phyloP scores from a whole-genome alignment of 2,888 invertebrate genomes.

The Drosophila emarginata region DNA sequence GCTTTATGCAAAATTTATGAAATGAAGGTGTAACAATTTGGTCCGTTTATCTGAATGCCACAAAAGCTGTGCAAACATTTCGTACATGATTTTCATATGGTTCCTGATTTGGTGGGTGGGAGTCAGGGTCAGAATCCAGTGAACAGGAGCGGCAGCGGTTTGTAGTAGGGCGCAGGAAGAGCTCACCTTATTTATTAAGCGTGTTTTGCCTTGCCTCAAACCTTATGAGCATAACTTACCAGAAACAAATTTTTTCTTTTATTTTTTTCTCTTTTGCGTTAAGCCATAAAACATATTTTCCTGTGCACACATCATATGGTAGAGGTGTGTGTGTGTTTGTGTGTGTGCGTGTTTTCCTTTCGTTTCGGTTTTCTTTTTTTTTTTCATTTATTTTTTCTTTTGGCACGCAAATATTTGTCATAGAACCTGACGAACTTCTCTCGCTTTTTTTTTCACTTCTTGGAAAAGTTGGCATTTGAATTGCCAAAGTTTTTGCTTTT shows the following conservation, averaged over 20 bases:
- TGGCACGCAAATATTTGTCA: conserved; percentile 54
- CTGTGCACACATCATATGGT: conserved; percentile 1
- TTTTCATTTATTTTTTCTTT: not conserved
- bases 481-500: conserved; percentile 41
- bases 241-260: conserved; percentile 4
- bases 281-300: conserved; percentile 44
- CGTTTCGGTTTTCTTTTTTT: not conserved
- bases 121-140: too few relatives aligned
- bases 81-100: conserved; percentile 6
- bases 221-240: conserved; percentile 33
- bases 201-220: conserved; percentile 1
- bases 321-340: too few relatives aligned
- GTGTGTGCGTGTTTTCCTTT: not conserved
- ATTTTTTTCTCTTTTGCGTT: conserved; percentile 2
- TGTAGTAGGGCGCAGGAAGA: too few relatives aligned
- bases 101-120: not conserved
- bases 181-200: conserved; percentile 2
- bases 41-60: not conserved
- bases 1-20: conserved; percentile 1
- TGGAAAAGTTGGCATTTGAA: conserved; percentile 44
- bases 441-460: not conserved
- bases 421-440: conserved; percentile 54
- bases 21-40: conserved; percentile 10
- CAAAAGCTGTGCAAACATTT: conserved; percentile 7
- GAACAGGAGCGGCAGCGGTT: not conserved